Base-by-base conservation (phyloP, 2,113 vertebrate species). In the Fulmarus glacialis region DNA sequence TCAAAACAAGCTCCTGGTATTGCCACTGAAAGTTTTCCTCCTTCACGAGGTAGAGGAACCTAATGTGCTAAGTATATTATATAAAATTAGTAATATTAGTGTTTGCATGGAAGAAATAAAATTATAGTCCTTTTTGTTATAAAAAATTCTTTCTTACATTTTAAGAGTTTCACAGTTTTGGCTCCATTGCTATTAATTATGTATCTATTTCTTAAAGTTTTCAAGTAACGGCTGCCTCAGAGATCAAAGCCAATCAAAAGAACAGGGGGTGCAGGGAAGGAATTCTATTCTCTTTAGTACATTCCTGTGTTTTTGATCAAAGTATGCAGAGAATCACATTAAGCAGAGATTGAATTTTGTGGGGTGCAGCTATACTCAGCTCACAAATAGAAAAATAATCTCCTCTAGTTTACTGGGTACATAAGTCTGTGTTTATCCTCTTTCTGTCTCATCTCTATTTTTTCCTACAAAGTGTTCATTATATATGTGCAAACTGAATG, bases 271-370 rank as follows among this genome's bases (percentile, higher is more conserved):
- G 58, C 82, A 79, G 45, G 68, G n/a, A 84, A 71, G 72, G 48
- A 59, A 27, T 15, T 75, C 3, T 42, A 15, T 85, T 58, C 40
- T 82, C 81, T 63, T 60, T 30, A 32, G 38, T 38, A 60, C 6
- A 24, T 91, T 91, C 70, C 78, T 45, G 27, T 29, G 56, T 70
- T 79, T 95, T 84, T 89, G 89, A 96, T 96, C 81, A 87, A 94
- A 96, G 73, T 21, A n/a, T 16, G 21, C 38, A n/a, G 60, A 94
- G 83, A 92, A 75, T 84, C 68, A 38, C 73, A 73, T 70, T 72
- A 79, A 80, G 47, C 24, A 79, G 56, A 94, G 82, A 42, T 23
- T 45, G 53, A 79, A 38, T 63, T 67, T 59, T 12, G 14, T 43
- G 78, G 52, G 40, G 58, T 64, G 75, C 73, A 95, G 53, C 62